Base-by-base conservation (phyloP, 1,140 invertebrate genomes). In the Augochlora pura region DNA sequence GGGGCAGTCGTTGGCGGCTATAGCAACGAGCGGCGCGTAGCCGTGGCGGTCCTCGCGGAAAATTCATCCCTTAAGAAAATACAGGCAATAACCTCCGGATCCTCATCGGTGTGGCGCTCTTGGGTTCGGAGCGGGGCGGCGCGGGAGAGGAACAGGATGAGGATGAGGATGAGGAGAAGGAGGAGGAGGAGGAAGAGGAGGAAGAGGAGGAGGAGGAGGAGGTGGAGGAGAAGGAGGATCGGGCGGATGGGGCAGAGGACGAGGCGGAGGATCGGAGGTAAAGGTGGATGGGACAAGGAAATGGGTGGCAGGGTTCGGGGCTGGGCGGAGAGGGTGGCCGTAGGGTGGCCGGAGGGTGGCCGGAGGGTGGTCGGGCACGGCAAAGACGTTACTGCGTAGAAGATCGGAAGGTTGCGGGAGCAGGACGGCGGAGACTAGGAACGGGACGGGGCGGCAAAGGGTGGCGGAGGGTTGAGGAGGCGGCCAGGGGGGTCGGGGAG, bases 21-120 rank as follows among this genome's bases (percentile, higher is more conserved):
- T 64, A 60, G 80, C 74, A 76, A 69, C 66, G 68, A 63, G 52
- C 54, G 57, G 57, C 38, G 46, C 27, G 71, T 77, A 79, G 72
- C 59, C 67, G 72, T 77, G 80, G 72, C 73, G 83, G 71, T 87
- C 77, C 77, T 83, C 71, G 78, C 83, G 77, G 81, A 86, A 85
- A 90, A 89, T 91, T 91, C 87, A 92, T 92, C 90, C 88, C 88
- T 91, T 90, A 91, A 91, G 90, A 92, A 92, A 92, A 92, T 92
- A 91, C 90, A 91, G 88, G 90, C 90, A 92, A 92, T 92, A 93
- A 92, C 90, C 88, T 88, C 83, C 81, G 86, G 86, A 91, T 91
- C 87, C 81, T 90, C 86, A 84, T 87, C 87, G 86, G 88, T 76
- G 42, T 46, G 42, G 42, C 42, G 42, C 42, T 46, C 42, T 46